Conservation (phyloP, 1,140 invertebrate species). For the Drosophila paulistorum region DNA sequence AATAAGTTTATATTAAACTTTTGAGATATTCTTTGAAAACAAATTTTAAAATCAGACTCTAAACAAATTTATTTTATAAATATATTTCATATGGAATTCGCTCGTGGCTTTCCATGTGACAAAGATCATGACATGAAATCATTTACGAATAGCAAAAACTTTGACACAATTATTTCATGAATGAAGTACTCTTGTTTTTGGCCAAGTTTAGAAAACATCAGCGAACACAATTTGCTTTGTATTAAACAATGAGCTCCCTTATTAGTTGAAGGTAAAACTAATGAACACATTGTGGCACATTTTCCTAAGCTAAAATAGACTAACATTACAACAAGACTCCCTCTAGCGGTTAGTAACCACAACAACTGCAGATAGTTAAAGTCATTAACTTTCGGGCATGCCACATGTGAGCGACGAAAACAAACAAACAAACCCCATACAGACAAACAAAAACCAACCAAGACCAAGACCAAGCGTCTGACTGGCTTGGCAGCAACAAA, state of each 20-base stretch:
- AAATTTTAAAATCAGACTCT: too few species aligned
- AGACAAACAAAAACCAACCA: conserved; percentile 5
- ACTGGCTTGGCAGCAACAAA: conserved; percentile 10
- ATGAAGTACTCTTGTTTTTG: too few species aligned
- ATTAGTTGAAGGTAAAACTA: neutral
- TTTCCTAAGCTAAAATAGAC: neutral
- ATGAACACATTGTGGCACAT: neutral
- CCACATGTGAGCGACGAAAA: conserved; percentile 27
- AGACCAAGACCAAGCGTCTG: conserved; percentile 14
- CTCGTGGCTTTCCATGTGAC: too few species aligned
- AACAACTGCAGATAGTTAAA: conserved; percentile 21
- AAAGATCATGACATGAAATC: too few species aligned
- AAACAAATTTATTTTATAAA: too few species aligned
- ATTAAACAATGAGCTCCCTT: neutral
- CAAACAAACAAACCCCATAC: conserved; percentile 1
- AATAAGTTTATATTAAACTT: too few species aligned
- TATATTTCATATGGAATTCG: too few species aligned
- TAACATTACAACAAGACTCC: conserved; percentile 1
- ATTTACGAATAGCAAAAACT: too few species aligned
- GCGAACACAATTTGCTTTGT: neutral
- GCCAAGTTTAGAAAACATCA: too few species aligned
- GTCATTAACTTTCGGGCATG: conserved; percentile 25
- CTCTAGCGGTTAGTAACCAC: conserved; percentile 9
- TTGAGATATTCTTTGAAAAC: too few species aligned
- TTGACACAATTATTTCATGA: too few species aligned